Evolutionary conservation across 2,113 vertebrate genomes (phyloP), one percentile per base, ranked within the genome.

Genomic region (Cebidichthys violaceus): DNA sequence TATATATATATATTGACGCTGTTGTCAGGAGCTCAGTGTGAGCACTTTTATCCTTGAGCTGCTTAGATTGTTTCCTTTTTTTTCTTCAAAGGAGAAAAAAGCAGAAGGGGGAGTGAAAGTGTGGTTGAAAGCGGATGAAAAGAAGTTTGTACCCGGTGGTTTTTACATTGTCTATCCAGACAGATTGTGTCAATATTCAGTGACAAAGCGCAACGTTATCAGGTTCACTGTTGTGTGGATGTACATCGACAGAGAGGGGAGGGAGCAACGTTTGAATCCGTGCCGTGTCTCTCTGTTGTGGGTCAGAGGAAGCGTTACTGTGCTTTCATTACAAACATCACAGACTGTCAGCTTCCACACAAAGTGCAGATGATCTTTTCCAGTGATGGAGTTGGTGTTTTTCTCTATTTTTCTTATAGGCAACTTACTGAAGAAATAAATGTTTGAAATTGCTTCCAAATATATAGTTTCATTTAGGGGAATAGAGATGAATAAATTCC

Each of bases 131-230:
- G 14, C 9, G 10, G 31, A 76, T 57, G 33, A 37, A 69, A 60
- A 70, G 33, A 77, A 5, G 27, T 17, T 14, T 6, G 47, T 0
- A 72, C 2, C 43, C 84, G 80, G 71, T 5, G 73, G 57, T 81
- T 82, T 90, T 88, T 86, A 86, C 90, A 84, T 79, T 27, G 85
- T 47, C 35, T 57, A 9, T 83, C 70, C 85, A 83, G 88, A 86
- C 86, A 71, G 74, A 52, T 45, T 57, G 60, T 15, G 35, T 37
- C 62, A 60, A 64, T 77, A 61, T 35, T 45, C 37, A 71, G 60
- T 54, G 67, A 60, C 62, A 20, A 54, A 68, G 57, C 6, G 29
- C 4, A 29, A 77, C 68, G 59, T 35, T 29, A 65, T 61, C 15
- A n/a, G 71, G 4, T 35, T 39, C 22, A 35, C 24, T 66, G 4